Percentiles rank a stretch among this genome's conserved stretches.
These are phyloP conservation scores for Caenorhabditis virilis DNA, from an alignment of 2,888 invertebrate genomes.

Conservation along the genomic window DNA sequence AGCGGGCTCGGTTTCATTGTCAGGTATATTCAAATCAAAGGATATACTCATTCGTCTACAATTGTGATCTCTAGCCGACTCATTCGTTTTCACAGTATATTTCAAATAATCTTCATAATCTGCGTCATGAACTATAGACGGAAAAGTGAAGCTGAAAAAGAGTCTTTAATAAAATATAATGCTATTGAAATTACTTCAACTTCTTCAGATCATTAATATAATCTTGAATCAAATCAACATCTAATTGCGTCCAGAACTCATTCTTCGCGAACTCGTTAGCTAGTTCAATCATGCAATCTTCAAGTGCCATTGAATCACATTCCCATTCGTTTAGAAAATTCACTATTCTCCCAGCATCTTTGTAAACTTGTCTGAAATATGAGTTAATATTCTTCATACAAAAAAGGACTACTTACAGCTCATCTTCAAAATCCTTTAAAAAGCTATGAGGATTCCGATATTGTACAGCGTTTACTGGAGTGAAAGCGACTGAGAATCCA, in stretches of 20 bases:
- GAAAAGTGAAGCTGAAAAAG: too few species aligned
- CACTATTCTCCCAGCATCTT: conserved; percentile 37
- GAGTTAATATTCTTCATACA: not conserved
- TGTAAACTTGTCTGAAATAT: conserved; percentile 40
- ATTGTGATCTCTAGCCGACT: not conserved
- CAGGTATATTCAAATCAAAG: not conserved
- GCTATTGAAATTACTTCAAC: not conserved
- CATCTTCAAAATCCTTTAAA: conserved; percentile 45
- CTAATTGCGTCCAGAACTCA: conserved; percentile 30
- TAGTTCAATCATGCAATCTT: conserved; percentile 27
- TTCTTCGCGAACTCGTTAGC: conserved; percentile 18
- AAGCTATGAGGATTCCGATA: conserved; percentile 46
- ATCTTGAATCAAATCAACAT: conserved; percentile 5
- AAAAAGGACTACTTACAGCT: conserved; percentile 5
- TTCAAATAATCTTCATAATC: not conserved
- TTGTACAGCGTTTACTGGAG: conserved; percentile 47
- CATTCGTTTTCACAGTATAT: not conserved
- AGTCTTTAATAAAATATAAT: not conserved
- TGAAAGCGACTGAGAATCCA: conserved; percentile 42
- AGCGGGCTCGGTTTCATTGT: too few species aligned
- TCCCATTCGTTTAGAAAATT: conserved; percentile 35
- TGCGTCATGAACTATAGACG: too few species aligned
- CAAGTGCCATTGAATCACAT: conserved; percentile 11
- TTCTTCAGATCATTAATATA: too few species aligned
- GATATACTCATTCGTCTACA: not conserved